Percentiles rank a stretch among this genome's conserved stretches.
Evolutionary conservation across 2,113 vertebrate genomes (phyloP).

Genomic region (Eulacestoma nigropectus): DNA sequence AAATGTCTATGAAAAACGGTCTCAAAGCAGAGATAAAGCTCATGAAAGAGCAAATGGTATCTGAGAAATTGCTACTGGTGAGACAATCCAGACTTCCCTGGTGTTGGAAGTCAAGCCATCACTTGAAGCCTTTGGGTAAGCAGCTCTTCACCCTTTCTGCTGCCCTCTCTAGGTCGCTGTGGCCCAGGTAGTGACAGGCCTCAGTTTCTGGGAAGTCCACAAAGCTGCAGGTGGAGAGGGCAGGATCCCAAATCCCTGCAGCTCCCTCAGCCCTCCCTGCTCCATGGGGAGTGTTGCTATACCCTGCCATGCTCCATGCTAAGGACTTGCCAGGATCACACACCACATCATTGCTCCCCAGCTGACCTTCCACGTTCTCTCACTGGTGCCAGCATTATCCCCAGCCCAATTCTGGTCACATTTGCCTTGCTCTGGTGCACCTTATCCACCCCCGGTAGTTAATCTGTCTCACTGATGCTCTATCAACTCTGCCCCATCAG

Average conservation of each 20-base stretch:
- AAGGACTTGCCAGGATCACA: background rate
- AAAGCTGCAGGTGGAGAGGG: background rate
- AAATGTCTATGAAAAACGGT: background rate
- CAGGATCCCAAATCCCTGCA: background rate
- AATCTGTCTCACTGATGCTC: background rate
- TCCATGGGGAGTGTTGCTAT: background rate
- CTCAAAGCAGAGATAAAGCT: background rate
- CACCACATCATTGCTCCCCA: background rate
- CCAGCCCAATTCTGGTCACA: background rate
- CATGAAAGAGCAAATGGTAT: background rate
- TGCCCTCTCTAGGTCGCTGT: accelerated
- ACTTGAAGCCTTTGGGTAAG: background rate
- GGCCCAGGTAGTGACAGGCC: background rate
- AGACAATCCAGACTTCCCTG: background rate
- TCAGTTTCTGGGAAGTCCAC: background rate
- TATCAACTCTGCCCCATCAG: background rate
- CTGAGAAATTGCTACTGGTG: background rate
- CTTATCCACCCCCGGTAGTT: background rate
- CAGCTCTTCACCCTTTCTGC: background rate
- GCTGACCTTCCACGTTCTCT: background rate
- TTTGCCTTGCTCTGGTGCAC: background rate
- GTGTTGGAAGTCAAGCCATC: background rate
- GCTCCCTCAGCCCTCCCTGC: background rate
- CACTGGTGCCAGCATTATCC: background rate
- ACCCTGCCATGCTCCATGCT: background rate